phyloP scores from a whole-genome alignment of 2,797 vertebrate genomes.

The Molothrus aeneus region DNA sequence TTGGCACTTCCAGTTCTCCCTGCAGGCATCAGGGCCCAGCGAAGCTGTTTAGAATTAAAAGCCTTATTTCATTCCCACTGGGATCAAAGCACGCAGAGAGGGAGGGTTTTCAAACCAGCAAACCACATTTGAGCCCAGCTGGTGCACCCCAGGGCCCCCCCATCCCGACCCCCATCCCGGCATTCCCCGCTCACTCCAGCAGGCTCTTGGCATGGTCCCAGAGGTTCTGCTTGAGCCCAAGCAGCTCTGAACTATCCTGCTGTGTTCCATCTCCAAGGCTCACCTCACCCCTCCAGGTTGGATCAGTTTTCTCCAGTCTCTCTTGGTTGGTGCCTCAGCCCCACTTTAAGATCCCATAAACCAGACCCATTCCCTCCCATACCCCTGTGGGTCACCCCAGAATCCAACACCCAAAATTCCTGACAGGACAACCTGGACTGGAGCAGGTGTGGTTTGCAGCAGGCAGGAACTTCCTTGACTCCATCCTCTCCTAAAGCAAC shows the following conservation, averaged over 20 bases:
- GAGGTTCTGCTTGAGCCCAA: background rate
- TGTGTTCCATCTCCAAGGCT: background rate
- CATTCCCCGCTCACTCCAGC: background rate
- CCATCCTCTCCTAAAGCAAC: background rate
- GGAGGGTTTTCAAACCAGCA: conserved; percentile 14
- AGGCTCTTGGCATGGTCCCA: background rate
- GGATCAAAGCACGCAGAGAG: conserved; percentile 38
- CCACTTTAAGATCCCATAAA: background rate
- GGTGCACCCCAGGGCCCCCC: background rate
- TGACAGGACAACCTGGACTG: background rate
- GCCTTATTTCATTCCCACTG: conserved; percentile 31
- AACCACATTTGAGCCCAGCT: conserved; percentile 23
- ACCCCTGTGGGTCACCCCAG: no score
- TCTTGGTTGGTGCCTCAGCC: background rate
- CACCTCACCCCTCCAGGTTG: background rate
- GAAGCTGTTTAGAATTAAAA: conserved; percentile 53
- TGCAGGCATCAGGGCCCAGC: conserved; percentile 7
- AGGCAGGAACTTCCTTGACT: background rate
- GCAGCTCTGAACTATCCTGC: background rate
- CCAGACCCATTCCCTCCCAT: background rate
- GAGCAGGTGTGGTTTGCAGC: background rate
- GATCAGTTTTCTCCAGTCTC: background rate
- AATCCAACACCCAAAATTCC: background rate
- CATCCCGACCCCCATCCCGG: background rate
- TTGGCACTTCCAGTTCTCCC: conserved; percentile 24